Evolutionary conservation across 2,113 vertebrate genomes (phyloP), one percentile per base, ranked within the genome.

Genomic region (Eptesicus fuscus): DNA sequence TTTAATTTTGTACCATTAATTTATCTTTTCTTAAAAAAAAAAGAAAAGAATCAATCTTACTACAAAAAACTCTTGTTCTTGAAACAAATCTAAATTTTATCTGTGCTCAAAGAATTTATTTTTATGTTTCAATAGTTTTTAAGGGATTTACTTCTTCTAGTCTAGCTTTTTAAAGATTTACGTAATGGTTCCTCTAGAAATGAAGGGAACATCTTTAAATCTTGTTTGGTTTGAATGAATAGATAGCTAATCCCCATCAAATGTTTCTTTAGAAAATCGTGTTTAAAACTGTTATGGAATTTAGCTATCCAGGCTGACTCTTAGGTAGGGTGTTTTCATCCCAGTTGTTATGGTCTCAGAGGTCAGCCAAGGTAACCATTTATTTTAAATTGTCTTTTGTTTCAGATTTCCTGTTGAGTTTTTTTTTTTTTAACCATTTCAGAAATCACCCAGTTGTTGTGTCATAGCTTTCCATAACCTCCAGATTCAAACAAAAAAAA

Each of bases 361-460:
- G 98, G 98, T 98, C 98, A 98, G 89, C 86, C 96, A 95, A 98
- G 98, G 98, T 98, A 98, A 98, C 98, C 32, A 76, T 96, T 98
- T 98, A 97, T 98, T 98, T 88, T 97, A 97, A 98, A 97, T 95
- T 88, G 32, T 90, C 96, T 97, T 98, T 98, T 98, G 98, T 98
- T 98, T 98, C 97, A 98, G 96, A 97, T 98, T 98, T 99, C 98
- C 98, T 98, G 97, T 97, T 97, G 97, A 98, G 89, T 95, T 98
- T 95, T 98, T 95, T 97, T 98, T 98, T 96, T 97, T 98, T 97
- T 96, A 97, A 96, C 70, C 97, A 97, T 98, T 83, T 98, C 98
- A 98, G 96, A 98, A 98, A 97, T 97, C 97, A 98, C 96, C 97
- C 97, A 85, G 96, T 97, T 98, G 97, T 98, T 97, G 96, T 98